These are phyloP conservation scores for Eristalinus sepulchralis DNA, from an alignment of 2,888 invertebrate species.

Conservation along the genomic window DNA sequence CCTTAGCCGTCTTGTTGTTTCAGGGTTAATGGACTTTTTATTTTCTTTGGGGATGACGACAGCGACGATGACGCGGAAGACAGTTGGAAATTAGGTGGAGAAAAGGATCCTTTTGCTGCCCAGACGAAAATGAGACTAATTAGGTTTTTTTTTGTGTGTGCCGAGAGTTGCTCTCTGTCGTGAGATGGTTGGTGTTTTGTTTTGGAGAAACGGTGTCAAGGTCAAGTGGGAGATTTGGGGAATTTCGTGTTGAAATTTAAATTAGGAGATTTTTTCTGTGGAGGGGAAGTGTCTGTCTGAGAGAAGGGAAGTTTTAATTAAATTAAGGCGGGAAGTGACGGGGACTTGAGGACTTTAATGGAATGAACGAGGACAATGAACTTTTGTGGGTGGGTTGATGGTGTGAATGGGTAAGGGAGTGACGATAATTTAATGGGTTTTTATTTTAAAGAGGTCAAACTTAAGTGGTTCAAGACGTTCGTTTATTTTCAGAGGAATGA, in stretches of 20 bases:
- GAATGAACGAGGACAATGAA: not conserved
- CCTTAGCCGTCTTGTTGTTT: conserved; percentile 50
- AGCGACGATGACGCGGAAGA: not conserved
- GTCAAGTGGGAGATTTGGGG: conserved; percentile 22
- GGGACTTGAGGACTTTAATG: not conserved
- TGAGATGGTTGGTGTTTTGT: conserved; percentile 6
- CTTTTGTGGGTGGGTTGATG: too few relatives aligned
- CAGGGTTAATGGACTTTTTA: conserved; percentile 65
- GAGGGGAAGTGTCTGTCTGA: not conserved
- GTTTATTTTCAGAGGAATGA: too few relatives aligned
- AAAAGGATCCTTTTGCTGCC: conserved; percentile 43
- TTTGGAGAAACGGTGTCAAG: conserved; percentile 55
- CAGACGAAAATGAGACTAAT: conserved; percentile 67
- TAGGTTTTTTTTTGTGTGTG: conserved; percentile 33
- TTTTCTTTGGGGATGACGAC: conserved; percentile 39
- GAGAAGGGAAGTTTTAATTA: not conserved
- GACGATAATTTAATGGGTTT: too few relatives aligned
- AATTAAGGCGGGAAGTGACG: not conserved
- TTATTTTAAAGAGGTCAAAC: too few relatives aligned
- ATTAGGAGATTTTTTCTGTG: conserved; percentile 12
- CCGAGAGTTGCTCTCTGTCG: not conserved
- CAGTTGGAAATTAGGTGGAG: conserved; percentile 31
- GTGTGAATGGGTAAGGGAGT: not conserved
- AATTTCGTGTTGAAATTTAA: conserved; percentile 1
- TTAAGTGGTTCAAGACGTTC: too few relatives aligned